A percentile compares a stretch with the other conserved stretches of the same genome.
These are phyloP conservation scores for Psettodes erumei DNA, from an alignment of 2,113 vertebrate species.

Conservation along the genomic window DNA sequence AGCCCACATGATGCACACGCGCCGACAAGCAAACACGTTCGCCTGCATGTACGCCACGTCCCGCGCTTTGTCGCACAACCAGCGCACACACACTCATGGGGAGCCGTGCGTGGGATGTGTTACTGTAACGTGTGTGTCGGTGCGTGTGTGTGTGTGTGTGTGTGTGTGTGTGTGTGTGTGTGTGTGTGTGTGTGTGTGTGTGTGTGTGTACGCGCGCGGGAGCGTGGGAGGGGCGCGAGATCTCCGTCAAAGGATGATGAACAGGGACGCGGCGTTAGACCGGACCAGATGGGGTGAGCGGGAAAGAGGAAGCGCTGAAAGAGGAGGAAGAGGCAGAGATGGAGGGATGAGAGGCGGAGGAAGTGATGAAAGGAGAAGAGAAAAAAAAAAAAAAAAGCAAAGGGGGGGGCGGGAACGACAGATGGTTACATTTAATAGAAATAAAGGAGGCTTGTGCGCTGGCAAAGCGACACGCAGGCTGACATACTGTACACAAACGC, in stretches of 20 bases:
- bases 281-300: constrained; percentile 77
- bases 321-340: constrained; percentile 38
- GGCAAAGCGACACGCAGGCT: not conserved
- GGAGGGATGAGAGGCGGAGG: constrained; percentile 47
- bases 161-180: too few species aligned
- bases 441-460: constrained; percentile 37
- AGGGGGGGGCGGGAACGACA: constrained; percentile 41
- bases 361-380: constrained; percentile 41
- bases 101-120: constrained; percentile 69
- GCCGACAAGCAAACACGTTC: constrained; percentile 12
- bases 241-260: constrained; percentile 65
- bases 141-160: too few species aligned
- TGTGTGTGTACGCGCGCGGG: too few species aligned
- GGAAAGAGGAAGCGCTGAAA: constrained; percentile 56
- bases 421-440: constrained; percentile 66
- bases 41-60: constrained; percentile 26
- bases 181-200: too few species aligned
- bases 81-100: constrained; percentile 28
- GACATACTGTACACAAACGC: not conserved
- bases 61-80: constrained; percentile 9
- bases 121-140: constrained; percentile 45
- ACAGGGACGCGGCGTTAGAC: constrained; percentile 65
- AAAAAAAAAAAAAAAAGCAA: too few species aligned
- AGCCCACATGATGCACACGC: not conserved
- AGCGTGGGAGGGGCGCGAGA: constrained; percentile 67